Percentiles rank a stretch among this genome's conserved stretches.
These are phyloP conservation scores for Heliconius hewitsoni DNA, from an alignment of 1,140 invertebrate genomes.

Conservation along the genomic window DNA sequence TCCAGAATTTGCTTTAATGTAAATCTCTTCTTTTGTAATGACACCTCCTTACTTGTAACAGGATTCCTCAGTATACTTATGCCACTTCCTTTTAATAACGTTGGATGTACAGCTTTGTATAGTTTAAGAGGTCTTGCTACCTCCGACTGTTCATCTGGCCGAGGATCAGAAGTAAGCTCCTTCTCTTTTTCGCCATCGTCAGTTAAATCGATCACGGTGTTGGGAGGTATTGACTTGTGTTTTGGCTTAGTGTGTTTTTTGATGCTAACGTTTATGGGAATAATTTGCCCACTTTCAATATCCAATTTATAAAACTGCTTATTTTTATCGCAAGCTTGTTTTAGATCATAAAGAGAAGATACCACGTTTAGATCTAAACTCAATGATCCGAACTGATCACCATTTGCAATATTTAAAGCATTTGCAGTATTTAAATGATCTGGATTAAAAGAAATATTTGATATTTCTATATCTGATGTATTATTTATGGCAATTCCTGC, in stretches of 20 bases:
- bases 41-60: conserved; percentile 11
- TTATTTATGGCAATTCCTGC: neutral
- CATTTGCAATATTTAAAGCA: neutral
- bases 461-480: neutral
- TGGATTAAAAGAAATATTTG: neutral
- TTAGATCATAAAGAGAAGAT: conserved; percentile 56
- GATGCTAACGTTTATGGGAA: conserved; percentile 54
- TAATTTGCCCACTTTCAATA: conserved; percentile 46
- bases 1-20: neutral
- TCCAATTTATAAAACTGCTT: conserved; percentile 62
- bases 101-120: conserved; percentile 33
- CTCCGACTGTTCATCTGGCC: neutral
- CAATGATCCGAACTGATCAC: neutral
- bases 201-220: conserved; percentile 53
- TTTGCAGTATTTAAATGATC: neutral
- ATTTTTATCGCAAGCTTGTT: conserved; percentile 49
- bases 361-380: conserved; percentile 44
- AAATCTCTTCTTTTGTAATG: neutral
- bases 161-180: neutral
- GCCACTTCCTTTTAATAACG: conserved; percentile 23
- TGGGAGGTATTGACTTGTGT: conserved; percentile 11
- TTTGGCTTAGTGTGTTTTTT: conserved; percentile 36
- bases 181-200: conserved; percentile 36
- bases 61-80: conserved; percentile 22
- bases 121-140: conserved; percentile 39